Evolutionary conservation across 2,888 invertebrate genomes (phyloP), one percentile per base, ranked within the genome.

Genomic region (Thecophora atra): DNA sequence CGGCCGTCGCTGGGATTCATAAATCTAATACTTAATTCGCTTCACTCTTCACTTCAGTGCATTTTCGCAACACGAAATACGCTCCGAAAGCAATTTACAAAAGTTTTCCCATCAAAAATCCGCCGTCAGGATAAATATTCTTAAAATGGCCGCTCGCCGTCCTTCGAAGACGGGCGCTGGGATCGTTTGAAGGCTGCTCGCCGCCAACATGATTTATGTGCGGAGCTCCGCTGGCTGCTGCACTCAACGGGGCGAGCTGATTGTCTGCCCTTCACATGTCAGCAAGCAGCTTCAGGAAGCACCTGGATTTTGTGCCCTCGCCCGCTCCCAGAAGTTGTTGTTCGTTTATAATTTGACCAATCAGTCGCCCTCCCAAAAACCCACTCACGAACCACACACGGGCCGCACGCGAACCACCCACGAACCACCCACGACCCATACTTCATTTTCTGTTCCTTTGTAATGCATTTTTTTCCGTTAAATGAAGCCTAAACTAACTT

Each of bases 111-210:
- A 81, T 84, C 82, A 84, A 81, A 82, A 81, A 82, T 83, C 80
- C 80, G 82, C 81, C 82, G 82, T 83, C 84, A 84, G 82, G 80
- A 84, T 84, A 84, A 83, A 83, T 84, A 84, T 84, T 80, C 81
- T 82, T 81, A 80, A 82, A 84, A 83, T 79, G 47, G 54, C 67
- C 54, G 54, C 21, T 19, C 37, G 54, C n/a, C 52, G n/a, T 42
- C 44, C 19, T 24, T 11, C 24, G n/a, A 11, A 7, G 24, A 19
- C 19, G 37, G 13, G 6, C 37, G 44, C 63, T 37, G 42, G 42
- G n/a, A 19, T 63, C 21, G 37, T 63, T 63, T 42, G 42, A 30
- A 37, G 63, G 63, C 37, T 42, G 42, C 30, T 6, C n/a, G n/a
- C n/a, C n/a, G n/a, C n/a, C 2, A 37, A 54, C 56, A 67, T 67